Evolutionary conservation across 2,113 vertebrate genomes (phyloP).

Genomic region (Danio rerio): DNA sequence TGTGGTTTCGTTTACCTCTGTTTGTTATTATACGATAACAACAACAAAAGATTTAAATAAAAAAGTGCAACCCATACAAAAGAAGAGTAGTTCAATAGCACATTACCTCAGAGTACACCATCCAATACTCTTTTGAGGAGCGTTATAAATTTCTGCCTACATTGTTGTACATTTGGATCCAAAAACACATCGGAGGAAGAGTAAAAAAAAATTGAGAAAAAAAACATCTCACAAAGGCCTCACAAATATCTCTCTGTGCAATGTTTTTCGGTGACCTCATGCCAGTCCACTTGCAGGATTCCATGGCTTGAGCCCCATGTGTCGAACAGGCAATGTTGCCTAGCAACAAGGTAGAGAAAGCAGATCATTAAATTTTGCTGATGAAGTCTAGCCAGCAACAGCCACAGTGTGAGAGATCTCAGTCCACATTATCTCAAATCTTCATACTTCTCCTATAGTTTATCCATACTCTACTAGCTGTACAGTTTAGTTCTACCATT

Average conservation of each 20-base stretch:
- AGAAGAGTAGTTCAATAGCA: neutral
- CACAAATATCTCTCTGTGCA: neutral
- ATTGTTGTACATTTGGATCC: neutral
- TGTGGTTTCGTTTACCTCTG: neutral
- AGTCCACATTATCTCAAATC: neutral
- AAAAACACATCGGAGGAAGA: neutral
- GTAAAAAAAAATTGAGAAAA: neutral
- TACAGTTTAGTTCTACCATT: neutral
- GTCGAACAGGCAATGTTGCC: slow-evolving; percentile 71
- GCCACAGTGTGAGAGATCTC: neutral
- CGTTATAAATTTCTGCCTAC: too few species aligned
- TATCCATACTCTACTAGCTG: neutral
- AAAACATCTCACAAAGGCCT: neutral
- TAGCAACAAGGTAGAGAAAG: slow-evolving; percentile 76
- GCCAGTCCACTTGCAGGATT: slow-evolving; percentile 64
- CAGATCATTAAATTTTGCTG: slow-evolving; percentile 71
- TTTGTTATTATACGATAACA: slow-evolving; percentile 10
- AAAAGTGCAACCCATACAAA: neutral
- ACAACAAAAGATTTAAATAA: neutral
- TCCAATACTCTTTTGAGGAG: neutral
- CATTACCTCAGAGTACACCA: neutral
- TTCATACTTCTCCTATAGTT: too few species aligned
- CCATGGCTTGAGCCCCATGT: slow-evolving; percentile 57
- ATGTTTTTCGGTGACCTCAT: slow-evolving; percentile 22
- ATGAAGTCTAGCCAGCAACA: slow-evolving; percentile 55